phyloP scores from a whole-genome alignment of 2,888 invertebrate species.

The Gibbula magus region DNA sequence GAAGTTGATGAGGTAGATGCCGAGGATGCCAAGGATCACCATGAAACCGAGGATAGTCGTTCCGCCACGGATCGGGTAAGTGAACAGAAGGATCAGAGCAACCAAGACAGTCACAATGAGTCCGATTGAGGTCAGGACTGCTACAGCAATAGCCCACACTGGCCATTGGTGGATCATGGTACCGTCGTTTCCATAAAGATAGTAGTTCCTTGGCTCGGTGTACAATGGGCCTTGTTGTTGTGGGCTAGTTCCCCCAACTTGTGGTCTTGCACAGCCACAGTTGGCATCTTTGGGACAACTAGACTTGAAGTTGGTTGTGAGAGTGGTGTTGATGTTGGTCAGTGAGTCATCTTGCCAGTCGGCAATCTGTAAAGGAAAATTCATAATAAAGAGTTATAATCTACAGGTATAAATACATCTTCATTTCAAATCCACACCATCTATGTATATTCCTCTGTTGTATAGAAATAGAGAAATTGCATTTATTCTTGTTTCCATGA shows the following conservation, averaged over 20 bases:
- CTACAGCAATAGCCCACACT: slow-evolving; percentile 66
- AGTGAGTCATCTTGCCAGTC: not conserved
- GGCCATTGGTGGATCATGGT: slow-evolving; percentile 66
- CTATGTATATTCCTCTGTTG: no score
- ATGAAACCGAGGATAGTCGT: slow-evolving; percentile 75
- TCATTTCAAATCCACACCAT: no score
- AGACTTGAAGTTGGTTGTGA: slow-evolving; percentile 29
- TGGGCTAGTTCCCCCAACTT: slow-evolving; percentile 12
- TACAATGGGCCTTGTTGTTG: slow-evolving; percentile 19
- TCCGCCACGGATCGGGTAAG: slow-evolving; percentile 72
- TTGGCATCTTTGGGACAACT: slow-evolving; percentile 55
- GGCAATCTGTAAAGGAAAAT: not conserved
- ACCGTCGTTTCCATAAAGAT: slow-evolving; percentile 49
- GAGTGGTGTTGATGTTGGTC: not conserved
- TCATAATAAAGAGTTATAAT: no score
- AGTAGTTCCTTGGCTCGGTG: slow-evolving; percentile 62
- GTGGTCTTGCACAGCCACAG: slow-evolving; percentile 50
- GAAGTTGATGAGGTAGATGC: slow-evolving; percentile 75
- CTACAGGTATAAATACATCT: no score
- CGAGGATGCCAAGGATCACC: slow-evolving; percentile 75
- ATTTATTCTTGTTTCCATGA: no score
- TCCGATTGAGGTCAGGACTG: slow-evolving; percentile 71
- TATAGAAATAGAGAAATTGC: no score
- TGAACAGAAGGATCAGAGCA: slow-evolving; percentile 72
- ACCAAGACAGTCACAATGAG: slow-evolving; percentile 72